These are phyloP conservation scores for Acomys russatus DNA, from an alignment of 2,797 vertebrate species.

Conservation along the genomic window DNA sequence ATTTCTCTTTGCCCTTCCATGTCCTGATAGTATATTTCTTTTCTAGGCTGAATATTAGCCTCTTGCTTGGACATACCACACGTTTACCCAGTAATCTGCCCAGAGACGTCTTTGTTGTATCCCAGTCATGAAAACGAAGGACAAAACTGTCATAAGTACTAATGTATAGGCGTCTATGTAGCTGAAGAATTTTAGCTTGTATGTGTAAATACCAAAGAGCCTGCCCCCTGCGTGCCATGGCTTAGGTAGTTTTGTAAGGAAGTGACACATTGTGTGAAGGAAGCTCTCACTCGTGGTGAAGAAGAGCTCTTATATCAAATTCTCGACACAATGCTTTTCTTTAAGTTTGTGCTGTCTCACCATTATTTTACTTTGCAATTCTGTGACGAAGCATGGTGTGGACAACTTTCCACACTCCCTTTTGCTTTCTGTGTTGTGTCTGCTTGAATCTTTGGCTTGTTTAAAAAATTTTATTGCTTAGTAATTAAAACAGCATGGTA, in stretches of 20 bases:
- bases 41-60: slow-evolving; percentile 13
- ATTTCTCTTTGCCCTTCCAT: background rate
- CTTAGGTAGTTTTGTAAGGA: background rate
- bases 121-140: background rate
- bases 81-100: background rate
- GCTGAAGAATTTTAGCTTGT: background rate
- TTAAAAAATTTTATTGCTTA: background rate
- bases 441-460: background rate
- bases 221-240: background rate
- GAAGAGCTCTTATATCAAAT: background rate
- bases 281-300: background rate
- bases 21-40: background rate
- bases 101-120: background rate
- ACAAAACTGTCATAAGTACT: background rate
- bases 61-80: background rate
- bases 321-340: background rate
- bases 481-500: too few species aligned
- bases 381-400: background rate
- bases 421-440: background rate
- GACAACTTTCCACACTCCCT: background rate
- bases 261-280: background rate
- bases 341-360: background rate
- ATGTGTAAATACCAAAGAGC: background rate
- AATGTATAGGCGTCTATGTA: background rate
- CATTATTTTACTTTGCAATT: background rate